phyloP scores from a whole-genome alignment of 2,797 vertebrate genomes.

The Selene dorsalis region DNA sequence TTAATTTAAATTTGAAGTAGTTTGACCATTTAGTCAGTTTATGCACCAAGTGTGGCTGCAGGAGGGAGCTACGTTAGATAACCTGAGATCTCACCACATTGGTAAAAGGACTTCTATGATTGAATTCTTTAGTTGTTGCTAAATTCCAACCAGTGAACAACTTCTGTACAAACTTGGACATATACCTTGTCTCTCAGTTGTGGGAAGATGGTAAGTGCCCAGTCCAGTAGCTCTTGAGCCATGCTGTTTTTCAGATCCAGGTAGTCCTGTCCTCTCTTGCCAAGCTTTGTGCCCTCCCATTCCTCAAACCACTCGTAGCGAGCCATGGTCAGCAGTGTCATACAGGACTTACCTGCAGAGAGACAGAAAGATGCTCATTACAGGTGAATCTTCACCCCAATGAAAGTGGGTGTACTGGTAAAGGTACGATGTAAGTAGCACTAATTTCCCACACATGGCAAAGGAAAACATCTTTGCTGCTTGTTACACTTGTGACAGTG shows the following conservation, averaged over 20 bases:
- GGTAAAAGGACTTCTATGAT: no score
- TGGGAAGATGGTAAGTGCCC: constrained; percentile 83
- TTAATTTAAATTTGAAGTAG: no score
- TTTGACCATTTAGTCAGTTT: no score
- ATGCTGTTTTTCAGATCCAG: constrained; percentile 81
- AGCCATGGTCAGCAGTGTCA: constrained; percentile 88
- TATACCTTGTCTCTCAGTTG: constrained; percentile 85
- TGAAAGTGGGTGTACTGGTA: background rate
- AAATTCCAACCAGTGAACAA: background rate
- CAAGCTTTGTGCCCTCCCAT: constrained; percentile 80
- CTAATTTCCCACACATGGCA: no score
- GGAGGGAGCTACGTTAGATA: background rate
- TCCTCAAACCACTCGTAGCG: constrained; percentile 87
- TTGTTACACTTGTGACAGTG: no score
- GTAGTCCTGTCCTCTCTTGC: constrained; percentile 82
- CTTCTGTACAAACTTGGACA: background rate
- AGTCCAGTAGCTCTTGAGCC: constrained; percentile 82
- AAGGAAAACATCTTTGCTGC: no score
- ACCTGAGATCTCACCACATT: no score
- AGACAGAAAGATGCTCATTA: background rate
- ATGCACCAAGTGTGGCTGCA: no score
- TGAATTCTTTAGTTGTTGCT: background rate
- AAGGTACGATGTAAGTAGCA: no score
- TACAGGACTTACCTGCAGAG: constrained; percentile 82
- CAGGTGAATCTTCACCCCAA: background rate